Base-by-base conservation (phyloP, 1,140 invertebrate species). In the Mycetomoellerius zeteki region DNA sequence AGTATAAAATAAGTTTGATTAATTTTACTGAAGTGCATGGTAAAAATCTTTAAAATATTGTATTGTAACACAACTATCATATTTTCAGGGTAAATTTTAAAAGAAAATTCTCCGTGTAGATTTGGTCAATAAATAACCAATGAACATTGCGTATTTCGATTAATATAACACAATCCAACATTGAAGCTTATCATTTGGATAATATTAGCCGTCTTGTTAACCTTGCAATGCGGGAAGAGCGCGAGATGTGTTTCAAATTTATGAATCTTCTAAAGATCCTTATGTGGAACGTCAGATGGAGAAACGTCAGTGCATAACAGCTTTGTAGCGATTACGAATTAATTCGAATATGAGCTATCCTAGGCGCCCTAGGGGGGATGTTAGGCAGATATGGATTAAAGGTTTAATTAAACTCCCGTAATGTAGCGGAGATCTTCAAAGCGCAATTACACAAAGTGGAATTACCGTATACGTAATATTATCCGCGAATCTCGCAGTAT, bases 331-430 rank as follows among this genome's bases (percentile, higher is more conserved):
- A 84, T 84, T 73, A 84, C 80, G 43, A 84, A 84, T 84, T 84
- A 84, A 84, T 84, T 60, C 80, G 80, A 84, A 84, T 84, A 84
- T 84, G 80, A 84, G 80, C 56, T 73, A 73, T 75, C 56, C 80
- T 73, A 84, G 37, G 54, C 69, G 24, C 37, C 80, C 24, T 82
- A 47, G 69, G 69, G 52, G 43, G 54, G 54, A 84, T 14, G 80
- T 84, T 84, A 84, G 80, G 69, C 69, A 62, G 80, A 84, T 84
- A 73, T 84, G 80, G 80, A 71, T 84, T 84, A 84, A 84, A 84
- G 80, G 80, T 84, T 84, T 84, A 84, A 84, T 84, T 84, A 84
- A 84, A 84, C 80, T 84, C 69, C 80, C 71, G 80, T 84, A 73
- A 84, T 84, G 80, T 60, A 60, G 80, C 80, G 80, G 54, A 84